Percentiles rank a stretch among this genome's conserved stretches.
Evolutionary conservation across 2,888 invertebrate species (phyloP).

Genomic region (Catocala sponsa): DNA sequence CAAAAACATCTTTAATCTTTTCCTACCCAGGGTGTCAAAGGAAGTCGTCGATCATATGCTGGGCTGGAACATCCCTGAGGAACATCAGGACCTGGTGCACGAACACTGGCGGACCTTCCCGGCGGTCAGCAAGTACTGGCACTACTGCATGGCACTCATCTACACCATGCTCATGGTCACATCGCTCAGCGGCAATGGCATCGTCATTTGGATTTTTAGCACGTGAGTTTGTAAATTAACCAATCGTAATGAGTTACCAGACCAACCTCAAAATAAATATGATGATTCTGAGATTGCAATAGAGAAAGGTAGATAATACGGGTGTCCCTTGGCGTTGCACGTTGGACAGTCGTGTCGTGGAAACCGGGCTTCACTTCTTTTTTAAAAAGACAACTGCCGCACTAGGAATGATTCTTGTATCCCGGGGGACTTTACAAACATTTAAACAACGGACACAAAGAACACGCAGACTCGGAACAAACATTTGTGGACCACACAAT

Average conservation of each 20-base stretch:
- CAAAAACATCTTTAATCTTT: background rate
- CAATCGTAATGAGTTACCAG: background rate
- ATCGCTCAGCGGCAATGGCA: constrained; percentile 91
- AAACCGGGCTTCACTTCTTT: too few relatives aligned
- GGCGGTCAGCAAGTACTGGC: constrained; percentile 90
- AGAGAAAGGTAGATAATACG: too few relatives aligned
- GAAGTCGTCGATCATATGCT: constrained; percentile 85
- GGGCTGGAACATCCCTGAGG: constrained; percentile 91
- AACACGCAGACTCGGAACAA: too few relatives aligned
- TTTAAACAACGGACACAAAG: too few relatives aligned
- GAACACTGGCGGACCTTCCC: constrained; percentile 91
- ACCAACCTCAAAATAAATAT: too few relatives aligned
- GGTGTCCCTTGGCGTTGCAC: too few relatives aligned
- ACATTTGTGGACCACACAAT: too few relatives aligned
- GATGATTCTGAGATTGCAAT: too few relatives aligned
- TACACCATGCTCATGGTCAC: constrained; percentile 89
- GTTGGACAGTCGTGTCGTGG: too few relatives aligned
- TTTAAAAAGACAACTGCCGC: too few relatives aligned
- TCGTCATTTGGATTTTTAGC: constrained; percentile 92
- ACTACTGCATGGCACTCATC: constrained; percentile 89
- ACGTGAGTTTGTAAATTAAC: constrained; percentile 85
- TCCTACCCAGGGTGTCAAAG: constrained; percentile 69
- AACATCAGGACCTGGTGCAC: constrained; percentile 89
- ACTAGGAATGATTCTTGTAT: too few relatives aligned
- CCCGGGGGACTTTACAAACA: too few relatives aligned